Conservation (phyloP, 35 echinoderm and acorn worm genomes). For the Diadema setosum region DNA sequence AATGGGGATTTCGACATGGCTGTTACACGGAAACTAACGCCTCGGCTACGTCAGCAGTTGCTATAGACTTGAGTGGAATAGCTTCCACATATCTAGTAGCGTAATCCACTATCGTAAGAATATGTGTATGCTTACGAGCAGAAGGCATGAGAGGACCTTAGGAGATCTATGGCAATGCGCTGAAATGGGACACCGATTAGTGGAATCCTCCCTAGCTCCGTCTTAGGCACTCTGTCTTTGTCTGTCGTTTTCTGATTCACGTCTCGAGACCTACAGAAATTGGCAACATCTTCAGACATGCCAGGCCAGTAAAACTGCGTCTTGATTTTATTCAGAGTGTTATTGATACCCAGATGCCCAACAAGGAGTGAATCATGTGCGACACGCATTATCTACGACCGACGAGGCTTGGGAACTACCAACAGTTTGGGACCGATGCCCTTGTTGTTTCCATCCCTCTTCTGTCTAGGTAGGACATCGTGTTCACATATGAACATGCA, state of each 20-base stretch:
- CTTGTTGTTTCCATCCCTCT: background rate
- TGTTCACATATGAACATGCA: background rate
- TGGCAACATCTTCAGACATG: background rate
- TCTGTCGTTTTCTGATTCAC: slow-evolving; percentile 4
- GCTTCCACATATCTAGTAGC: no score
- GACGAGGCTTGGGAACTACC: background rate
- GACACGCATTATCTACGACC: background rate
- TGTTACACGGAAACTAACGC: slow-evolving; percentile 17
- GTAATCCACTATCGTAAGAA: slow-evolving; percentile 47
- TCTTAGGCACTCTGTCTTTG: background rate
- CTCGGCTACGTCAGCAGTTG: slow-evolving; percentile 19
- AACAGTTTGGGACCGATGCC: background rate
- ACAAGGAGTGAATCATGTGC: slow-evolving; percentile 20
- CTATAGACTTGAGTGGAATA: no score
- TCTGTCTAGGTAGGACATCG: background rate
- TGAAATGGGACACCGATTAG: slow-evolving; percentile 33
- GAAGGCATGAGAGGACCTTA: slow-evolving; percentile 14
- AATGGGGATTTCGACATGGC: background rate
- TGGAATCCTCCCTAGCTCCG: slow-evolving; percentile 15
- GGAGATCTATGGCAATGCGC: background rate
- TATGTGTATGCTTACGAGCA: slow-evolving; percentile 27
- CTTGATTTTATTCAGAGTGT: slow-evolving; percentile 6
- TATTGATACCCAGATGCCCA: slow-evolving; percentile 34
- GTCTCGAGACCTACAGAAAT: slow-evolving; percentile 34
- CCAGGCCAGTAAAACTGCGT: slow-evolving; percentile 50